Base-by-base conservation (phyloP, 2,888 invertebrate species). In the Octodonta nipae region DNA sequence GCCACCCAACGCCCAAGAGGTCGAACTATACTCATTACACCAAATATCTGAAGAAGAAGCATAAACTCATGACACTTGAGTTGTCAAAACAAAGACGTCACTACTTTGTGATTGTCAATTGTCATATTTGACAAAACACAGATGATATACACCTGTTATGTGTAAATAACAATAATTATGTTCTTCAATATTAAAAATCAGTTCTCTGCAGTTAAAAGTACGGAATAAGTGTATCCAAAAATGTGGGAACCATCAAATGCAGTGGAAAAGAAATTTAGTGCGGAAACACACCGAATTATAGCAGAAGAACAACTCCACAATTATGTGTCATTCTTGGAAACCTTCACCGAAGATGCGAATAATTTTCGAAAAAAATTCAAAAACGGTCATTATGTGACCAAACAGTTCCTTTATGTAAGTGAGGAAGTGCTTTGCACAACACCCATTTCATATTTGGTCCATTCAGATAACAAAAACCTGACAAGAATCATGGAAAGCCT, bases 381-480 rank as follows among this genome's bases (percentile, higher is more conserved):
- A 5, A 55, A 54, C 36, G 35, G 32, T 15, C 40, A 40, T 17
- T 45, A 49, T 35, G 37, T 55, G 30, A 33, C 38, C n/a, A 32
- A 36, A 14, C 43, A 48, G 29, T 38, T 47, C 13, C 43, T 51
- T 36, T 37, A 43, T 22, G 36, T 50, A 11, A 37, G 47, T 38
- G 60, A 20, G 15, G 33, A 41, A 30, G 33, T 36, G 10, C 27
- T 28, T 42, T 85, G 87, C 60, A 68, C 73, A 42, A 65, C 76
- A 8, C 65, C 72, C 3, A 57, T 84, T 16, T 62, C 79, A 16
- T 73, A 80, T 42, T 58, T 89, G 37, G 74, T 84, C 7, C 76
- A 81, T 42, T 84, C 85, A 13, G 87, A 89, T 59, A 87, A 87
- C 54, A 81, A 79, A 52, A 64, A 78, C 29, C 68, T 89, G 47